Evolutionary conservation across 1,140 invertebrate species (phyloP), one percentile per base, ranked within the genome.

Genomic region (Galleria mellonella): DNA sequence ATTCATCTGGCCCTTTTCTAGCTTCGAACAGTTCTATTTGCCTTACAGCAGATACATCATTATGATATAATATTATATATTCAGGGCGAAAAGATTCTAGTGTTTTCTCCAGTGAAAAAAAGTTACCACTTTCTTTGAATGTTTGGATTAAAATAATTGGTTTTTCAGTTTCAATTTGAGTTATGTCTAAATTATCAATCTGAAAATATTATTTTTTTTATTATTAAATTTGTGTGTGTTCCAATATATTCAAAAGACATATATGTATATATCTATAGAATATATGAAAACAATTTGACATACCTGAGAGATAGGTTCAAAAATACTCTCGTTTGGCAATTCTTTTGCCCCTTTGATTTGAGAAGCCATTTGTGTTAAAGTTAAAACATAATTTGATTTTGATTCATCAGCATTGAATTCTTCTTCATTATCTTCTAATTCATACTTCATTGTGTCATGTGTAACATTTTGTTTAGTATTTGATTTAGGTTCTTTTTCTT

Each of bases 51-150:
- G 92, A 89, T 45, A 98, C 91, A 77, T 98, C 94, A 37, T 91
- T 91, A 72, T 98, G 95, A 81, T 98, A 99, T 82, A 99, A 89
- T 44, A 99, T 89, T 0, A 98, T 90, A 82, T 94, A 97, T 55
- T 90, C 90, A 0, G 97, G 97, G 46, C 90, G 87, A 4, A 95
- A 61, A 14, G 90, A 87, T 30, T 89, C 85, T 33, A 97, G 83
- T 3, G 89, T 91, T 43, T 88, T 83, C 53, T 91, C 90, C 30
- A 96, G 68, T 0, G 89, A 91, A 64, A 92, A 90, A 23, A 89
- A 81, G 64, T 93, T 91, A n/a, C 91, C 90, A 9, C 88, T 84
- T 59, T 90, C 91, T 77, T 94, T 94, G 47, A 94, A 91, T 7
- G 93, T 93, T 71, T 93, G 91, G 63, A 96, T 90, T 28, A 92